Percentiles rank a stretch among this genome's conserved stretches.
phyloP scores from a whole-genome alignment of 1,140 invertebrate genomes.

The Pogonognathellus flavescens region DNA sequence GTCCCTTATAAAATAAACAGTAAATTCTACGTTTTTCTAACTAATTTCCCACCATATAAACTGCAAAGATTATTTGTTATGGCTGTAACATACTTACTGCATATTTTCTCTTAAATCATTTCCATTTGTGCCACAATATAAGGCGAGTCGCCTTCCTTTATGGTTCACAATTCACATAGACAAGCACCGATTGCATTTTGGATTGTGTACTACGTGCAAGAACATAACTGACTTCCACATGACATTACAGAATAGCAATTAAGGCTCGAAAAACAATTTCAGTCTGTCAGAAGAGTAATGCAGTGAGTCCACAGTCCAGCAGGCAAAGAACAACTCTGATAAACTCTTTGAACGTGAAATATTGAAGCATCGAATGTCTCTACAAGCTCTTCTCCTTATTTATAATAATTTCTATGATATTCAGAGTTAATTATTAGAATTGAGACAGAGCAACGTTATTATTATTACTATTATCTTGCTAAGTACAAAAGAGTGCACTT shows the following conservation, averaged over 20 bases:
- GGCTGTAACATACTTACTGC: too few relatives aligned
- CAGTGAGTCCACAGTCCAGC: background rate
- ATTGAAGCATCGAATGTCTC: background rate
- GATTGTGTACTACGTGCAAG: too few relatives aligned
- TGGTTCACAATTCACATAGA: background rate
- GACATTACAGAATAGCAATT: constrained; percentile 1
- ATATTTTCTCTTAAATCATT: too few relatives aligned
- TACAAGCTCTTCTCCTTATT: background rate
- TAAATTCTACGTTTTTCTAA: too few relatives aligned
- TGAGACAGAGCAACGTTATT: background rate
- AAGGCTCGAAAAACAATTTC: background rate
- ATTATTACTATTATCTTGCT: too few relatives aligned
- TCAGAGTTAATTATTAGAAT: constrained; percentile 20
- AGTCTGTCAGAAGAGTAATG: background rate
- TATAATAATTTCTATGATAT: background rate
- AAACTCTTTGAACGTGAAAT: background rate
- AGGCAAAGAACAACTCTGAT: background rate
- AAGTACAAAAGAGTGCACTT: too few relatives aligned
- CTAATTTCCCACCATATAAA: too few relatives aligned
- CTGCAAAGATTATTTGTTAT: too few relatives aligned
- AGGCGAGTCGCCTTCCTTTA: background rate
- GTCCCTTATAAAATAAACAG: too few relatives aligned
- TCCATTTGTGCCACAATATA: too few relatives aligned
- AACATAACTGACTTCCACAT: too few relatives aligned
- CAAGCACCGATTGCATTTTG: too few relatives aligned